phyloP scores from a whole-genome alignment of 2,888 invertebrate genomes.

The Heliconius sara region DNA sequence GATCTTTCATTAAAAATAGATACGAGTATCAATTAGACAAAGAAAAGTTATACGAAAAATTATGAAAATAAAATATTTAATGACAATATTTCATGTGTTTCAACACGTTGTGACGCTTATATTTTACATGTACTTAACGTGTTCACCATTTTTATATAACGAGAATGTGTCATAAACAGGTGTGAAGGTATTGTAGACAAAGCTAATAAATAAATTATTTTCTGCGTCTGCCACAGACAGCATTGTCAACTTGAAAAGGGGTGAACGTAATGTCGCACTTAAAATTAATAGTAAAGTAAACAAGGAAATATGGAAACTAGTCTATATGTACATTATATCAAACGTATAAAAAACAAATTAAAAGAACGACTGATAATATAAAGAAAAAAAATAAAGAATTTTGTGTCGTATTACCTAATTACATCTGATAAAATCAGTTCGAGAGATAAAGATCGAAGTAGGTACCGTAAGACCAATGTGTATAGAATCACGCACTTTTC shows the following conservation, averaged over 20 bases:
- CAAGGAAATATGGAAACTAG: neutral
- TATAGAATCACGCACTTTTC: too few relatives aligned
- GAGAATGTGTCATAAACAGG: slow-evolving; percentile 1
- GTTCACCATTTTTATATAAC: slow-evolving; percentile 3
- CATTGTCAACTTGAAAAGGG: neutral
- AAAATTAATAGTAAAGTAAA: neutral
- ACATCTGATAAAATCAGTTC: too few relatives aligned
- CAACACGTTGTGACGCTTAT: neutral
- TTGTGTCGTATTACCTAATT: too few relatives aligned
- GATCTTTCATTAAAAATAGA: too few relatives aligned
- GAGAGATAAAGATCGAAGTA: too few relatives aligned
- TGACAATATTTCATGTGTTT: too few relatives aligned
- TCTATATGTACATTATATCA: neutral
- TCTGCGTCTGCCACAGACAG: slow-evolving; percentile 14
- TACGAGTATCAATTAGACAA: too few relatives aligned
- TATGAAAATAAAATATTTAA: too few relatives aligned
- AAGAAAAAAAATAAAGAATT: too few relatives aligned
- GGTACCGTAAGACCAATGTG: too few relatives aligned
- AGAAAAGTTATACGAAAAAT: too few relatives aligned
- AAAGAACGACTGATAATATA: too few relatives aligned
- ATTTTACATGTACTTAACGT: neutral
- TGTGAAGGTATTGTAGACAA: slow-evolving; percentile 1
- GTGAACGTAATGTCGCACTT: neutral
- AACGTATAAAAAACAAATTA: neutral
- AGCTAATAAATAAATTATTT: slow-evolving; percentile 14